Conservation (phyloP, 2,797 vertebrate genomes). For the Sebastes melanostomus region DNA sequence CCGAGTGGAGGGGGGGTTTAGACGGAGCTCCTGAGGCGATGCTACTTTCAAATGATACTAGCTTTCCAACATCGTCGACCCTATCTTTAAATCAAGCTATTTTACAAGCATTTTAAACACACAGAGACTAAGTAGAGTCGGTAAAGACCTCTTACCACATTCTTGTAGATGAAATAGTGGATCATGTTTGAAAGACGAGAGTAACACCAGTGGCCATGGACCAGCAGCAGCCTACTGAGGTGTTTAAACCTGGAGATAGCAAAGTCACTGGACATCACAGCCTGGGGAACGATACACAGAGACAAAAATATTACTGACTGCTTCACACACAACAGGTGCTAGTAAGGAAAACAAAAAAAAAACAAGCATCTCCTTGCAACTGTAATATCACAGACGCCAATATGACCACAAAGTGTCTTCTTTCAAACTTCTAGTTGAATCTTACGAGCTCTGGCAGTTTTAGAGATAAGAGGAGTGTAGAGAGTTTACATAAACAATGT, state of each 20-base stretch:
- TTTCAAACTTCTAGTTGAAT: background rate
- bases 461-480: background rate
- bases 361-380: background rate
- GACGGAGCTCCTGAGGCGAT: no score
- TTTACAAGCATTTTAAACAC: background rate
- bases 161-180: conserved; percentile 97
- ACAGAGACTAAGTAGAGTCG: background rate
- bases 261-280: conserved; percentile 98
- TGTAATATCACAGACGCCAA: background rate
- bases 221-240: conserved; percentile 90
- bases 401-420: background rate
- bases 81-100: background rate
- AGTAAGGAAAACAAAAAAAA: background rate
- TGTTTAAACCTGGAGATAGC: conserved; percentile 92
- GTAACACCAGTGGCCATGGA: conserved; percentile 96
- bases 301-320: background rate
- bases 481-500: background rate
- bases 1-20: no score
- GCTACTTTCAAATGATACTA: no score
- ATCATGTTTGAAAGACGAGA: conserved; percentile 93
- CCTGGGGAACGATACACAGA: conserved; percentile 73
- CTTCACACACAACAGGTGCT: background rate
- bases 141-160: conserved; percentile 85
- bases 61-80: no score
- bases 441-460: background rate